Base-by-base conservation (phyloP, 2,797 vertebrate genomes). In the Microctenopoma steveboyesi region DNA sequence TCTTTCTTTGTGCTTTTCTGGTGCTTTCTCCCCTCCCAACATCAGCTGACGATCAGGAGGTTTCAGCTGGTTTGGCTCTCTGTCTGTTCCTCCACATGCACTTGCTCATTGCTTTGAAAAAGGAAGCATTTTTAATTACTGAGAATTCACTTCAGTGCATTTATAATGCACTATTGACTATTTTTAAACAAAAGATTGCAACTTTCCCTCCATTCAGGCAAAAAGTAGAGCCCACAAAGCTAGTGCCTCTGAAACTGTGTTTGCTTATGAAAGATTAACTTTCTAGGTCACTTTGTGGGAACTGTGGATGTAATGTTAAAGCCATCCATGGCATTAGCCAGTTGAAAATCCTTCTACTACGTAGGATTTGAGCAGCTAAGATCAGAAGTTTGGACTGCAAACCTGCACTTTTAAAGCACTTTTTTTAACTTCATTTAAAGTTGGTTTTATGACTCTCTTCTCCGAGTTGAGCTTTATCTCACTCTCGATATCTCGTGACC, bases 41-140 rank as follows among this genome's bases (percentile, higher is more conserved):
- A 54, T 95, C 94, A 94, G 92, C 92, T 95, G 93, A 94, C 51
- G 64, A 88, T 92, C 92, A 93, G 89, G 88, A 91, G 93, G 78
- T 83, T 75, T 88, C 68, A 68, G 77, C 80, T 66, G 64, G 77
- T 84, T 76, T 47, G 52, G 69, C 59, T 78, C 73, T 77, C 62
- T 47, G 63, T 28, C 64, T 46, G 56, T 76, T 66, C 30, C 57
- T 65, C 46, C 47, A 22, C 35, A 48, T 53, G 65, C 37, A 50
- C 52, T 53, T 35, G 9, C 30, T 63, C 18, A 18, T 77, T 58
- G 22, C 43, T 65, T 69, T 18, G 22, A 57, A 27, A 67, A 39
- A 75, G 43, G 70, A 56, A 64, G 54, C 52, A 27, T 4, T 49
- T 43, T 22, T 48, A 58, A 37, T 37, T 49, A 14, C 42, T 35